A percentile compares a stretch with the other conserved stretches of the same genome.
Conservation (phyloP, 2,113 vertebrate genomes). For the Pogona vitticeps region DNA sequence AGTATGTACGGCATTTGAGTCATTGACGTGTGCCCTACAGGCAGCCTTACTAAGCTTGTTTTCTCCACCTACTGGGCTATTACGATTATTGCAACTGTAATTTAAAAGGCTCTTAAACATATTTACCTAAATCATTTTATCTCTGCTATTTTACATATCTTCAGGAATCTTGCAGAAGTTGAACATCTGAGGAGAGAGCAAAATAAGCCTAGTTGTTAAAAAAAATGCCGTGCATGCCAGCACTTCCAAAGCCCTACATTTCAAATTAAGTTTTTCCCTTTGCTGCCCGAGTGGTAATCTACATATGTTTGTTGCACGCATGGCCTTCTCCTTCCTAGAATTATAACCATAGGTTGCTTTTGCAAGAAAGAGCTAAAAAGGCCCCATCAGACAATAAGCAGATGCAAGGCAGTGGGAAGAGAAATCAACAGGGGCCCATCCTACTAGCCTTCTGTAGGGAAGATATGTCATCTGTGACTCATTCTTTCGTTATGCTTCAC, state of each 20-base stretch:
- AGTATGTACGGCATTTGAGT: constrained; percentile 22
- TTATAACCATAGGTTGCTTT: not conserved
- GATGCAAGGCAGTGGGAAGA: not conserved
- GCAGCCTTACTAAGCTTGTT: constrained; percentile 50
- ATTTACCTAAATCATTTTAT: constrained; percentile 42
- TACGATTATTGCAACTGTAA: constrained; percentile 32
- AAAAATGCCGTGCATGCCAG: not conserved
- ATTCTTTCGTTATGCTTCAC: not conserved
- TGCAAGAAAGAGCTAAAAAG: not conserved
- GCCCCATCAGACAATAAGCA: not conserved
- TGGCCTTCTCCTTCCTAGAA: not conserved
- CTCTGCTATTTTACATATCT: constrained; percentile 22
- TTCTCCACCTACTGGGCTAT: constrained; percentile 48
- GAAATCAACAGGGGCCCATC: not conserved
- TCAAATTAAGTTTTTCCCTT: not conserved
- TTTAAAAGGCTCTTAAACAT: constrained; percentile 36
- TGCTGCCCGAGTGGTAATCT: not conserved
- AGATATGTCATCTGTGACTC: not conserved
- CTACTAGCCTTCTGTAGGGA: not conserved
- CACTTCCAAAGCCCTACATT: not conserved
- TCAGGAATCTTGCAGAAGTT: constrained; percentile 10
- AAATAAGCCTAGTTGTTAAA: constrained; percentile 27
- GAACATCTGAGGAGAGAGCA: not conserved
- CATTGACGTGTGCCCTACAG: constrained; percentile 35
- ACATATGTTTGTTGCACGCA: not conserved